Evolutionary conservation across 2,888 invertebrate genomes (phyloP), one percentile per base, ranked within the genome.

Genomic region (Yponomeuta cagnagella): DNA sequence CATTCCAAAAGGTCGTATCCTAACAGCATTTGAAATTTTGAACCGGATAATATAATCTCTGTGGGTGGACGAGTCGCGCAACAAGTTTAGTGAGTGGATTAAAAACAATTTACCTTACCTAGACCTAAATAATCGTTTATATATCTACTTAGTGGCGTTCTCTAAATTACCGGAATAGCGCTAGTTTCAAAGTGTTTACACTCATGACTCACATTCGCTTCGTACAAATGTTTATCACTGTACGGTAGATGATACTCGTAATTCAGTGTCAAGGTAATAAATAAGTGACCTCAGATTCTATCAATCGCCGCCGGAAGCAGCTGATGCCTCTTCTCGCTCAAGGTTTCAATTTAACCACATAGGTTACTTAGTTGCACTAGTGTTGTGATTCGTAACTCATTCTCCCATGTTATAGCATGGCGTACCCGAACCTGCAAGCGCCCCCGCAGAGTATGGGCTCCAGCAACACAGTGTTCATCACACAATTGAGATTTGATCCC

Each of bases 391-490:
- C 1, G 52, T 58, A 58, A 15, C 52, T 12, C 52, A 15, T 65
- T 65, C 31, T 31, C 33, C 33, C 31, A 65, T 30, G 33, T 65
- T 5, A 23, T 48, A 70, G 37, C 4, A 67, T 58, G 65, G 81
- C 88, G 33, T 74, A 72, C 58, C 82, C 86, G 2, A 83, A 76
- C 70, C 81, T 80, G 0, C 82, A 80, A 0, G 81, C 82, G 0
- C 80, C 82, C 0, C 82, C 82, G 0, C 88, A 88, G 75, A 78
- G 80, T 30, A 82, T 89, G 83, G 89, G 90, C n/a, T 90, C 91
- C 5, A 82, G 84, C 0, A 91, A 91, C 77, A 87, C 88, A 0
- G 82, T 88, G 68, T 91, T 90, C 75, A 85, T 83, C 43, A 90
- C 85, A 0, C 84, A 88, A 72, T 80, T 82, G 6, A 77, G 90